These are phyloP conservation scores for Sebastiscus albofasciatus DNA, from an alignment of 2,797 vertebrate genomes.

Conservation along the genomic window DNA sequence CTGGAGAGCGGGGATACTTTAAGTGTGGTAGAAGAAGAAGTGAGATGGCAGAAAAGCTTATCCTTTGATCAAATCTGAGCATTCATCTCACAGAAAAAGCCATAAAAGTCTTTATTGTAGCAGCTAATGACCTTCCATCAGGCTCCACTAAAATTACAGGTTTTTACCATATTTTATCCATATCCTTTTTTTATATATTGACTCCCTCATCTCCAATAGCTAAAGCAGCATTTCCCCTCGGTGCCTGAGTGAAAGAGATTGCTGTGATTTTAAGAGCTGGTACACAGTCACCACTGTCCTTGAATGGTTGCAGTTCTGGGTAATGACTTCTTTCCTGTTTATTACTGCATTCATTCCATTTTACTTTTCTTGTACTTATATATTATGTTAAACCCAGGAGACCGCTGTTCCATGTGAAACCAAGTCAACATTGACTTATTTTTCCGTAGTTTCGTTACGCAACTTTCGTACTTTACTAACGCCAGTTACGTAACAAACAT, in stretches of 20 bases:
- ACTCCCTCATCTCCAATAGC: slow-evolving; percentile 22
- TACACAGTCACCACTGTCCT: slow-evolving; percentile 40
- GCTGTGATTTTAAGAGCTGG: slow-evolving; percentile 32
- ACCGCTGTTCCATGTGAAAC: neutral
- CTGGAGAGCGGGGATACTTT: neutral
- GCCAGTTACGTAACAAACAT: too few relatives aligned
- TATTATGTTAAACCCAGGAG: neutral
- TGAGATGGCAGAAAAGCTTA: neutral
- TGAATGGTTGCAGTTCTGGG: slow-evolving; percentile 26
- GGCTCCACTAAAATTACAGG: slow-evolving; percentile 11
- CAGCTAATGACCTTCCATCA: slow-evolving; percentile 36
- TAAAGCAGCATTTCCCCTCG: neutral
- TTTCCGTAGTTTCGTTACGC: too few relatives aligned
- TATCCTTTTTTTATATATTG: slow-evolving; percentile 40
- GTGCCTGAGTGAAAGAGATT: slow-evolving; percentile 15
- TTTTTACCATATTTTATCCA: slow-evolving; percentile 28
- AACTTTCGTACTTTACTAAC: too few relatives aligned
- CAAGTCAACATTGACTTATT: neutral
- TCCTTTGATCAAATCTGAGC: slow-evolving; percentile 23
- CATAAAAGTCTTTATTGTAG: slow-evolving; percentile 34
- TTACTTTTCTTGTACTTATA: slow-evolving; percentile 9
- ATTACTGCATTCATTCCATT: slow-evolving; percentile 26
- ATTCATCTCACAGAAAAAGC: slow-evolving; percentile 13
- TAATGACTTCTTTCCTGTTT: slow-evolving; percentile 13
- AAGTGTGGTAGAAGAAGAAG: neutral